Evolutionary conservation across 2,888 invertebrate species (phyloP).

Genomic region (Neoscelio sp.): DNA sequence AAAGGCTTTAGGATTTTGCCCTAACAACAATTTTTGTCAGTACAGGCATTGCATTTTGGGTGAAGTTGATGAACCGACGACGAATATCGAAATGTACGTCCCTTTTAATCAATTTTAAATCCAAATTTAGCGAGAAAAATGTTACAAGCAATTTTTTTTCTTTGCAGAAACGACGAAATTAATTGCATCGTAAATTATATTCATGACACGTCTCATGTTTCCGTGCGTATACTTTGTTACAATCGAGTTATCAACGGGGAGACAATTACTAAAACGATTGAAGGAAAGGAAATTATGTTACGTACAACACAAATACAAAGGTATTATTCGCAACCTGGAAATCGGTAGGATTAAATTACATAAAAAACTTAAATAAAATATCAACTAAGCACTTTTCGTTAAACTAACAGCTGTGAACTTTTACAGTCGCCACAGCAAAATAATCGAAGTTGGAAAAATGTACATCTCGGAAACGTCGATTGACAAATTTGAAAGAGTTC

Average conservation of each 20-base stretch:
- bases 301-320: slow-evolving; percentile 71
- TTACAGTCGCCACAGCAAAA: slow-evolving; percentile 66
- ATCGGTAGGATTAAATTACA: too few species aligned
- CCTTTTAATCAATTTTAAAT: not conserved
- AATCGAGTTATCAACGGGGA: slow-evolving; percentile 40
- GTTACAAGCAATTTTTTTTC: not conserved
- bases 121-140: too few species aligned
- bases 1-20: slow-evolving; percentile 88
- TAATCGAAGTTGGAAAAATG: slow-evolving; percentile 84
- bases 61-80: slow-evolving; percentile 29
- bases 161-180: slow-evolving; percentile 74
- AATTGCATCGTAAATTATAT: slow-evolving; percentile 78
- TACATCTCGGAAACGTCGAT: slow-evolving; percentile 84
- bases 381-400: too few species aligned
- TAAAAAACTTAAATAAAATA: not conserved
- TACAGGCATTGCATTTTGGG: slow-evolving; percentile 85
- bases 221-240: slow-evolving; percentile 85
- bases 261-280: slow-evolving; percentile 4
- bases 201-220: slow-evolving; percentile 86
- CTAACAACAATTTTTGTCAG: slow-evolving; percentile 84
- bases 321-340: slow-evolving; percentile 72
- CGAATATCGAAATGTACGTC: slow-evolving; percentile 58
- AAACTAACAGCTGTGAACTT: too few species aligned
- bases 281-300: slow-evolving; percentile 69
- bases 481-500: slow-evolving; percentile 84